Evolutionary conservation across 2,888 invertebrate genomes (phyloP).

Genomic region (Azorinus chamasolen): DNA sequence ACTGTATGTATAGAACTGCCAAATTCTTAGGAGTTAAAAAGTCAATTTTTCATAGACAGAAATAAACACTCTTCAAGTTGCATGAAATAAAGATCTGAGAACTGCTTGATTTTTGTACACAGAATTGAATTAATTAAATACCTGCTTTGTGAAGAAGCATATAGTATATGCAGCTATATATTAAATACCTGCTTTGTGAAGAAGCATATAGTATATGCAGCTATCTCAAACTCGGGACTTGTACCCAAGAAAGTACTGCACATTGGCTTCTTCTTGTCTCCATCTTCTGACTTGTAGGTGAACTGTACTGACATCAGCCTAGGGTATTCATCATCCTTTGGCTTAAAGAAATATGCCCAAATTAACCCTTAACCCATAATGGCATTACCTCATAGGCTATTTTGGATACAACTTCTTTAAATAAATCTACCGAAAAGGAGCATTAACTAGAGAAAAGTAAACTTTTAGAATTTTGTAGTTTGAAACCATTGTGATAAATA

Average conservation of each 20-base stretch:
- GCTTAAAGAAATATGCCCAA: constrained; percentile 65
- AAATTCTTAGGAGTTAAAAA: too few species aligned
- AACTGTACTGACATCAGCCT: constrained; percentile 85
- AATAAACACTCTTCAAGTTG: too few species aligned
- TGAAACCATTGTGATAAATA: too few species aligned
- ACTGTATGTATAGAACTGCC: too few species aligned
- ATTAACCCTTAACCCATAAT: neutral
- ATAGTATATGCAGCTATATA: constrained; percentile 85
- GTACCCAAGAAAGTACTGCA: constrained; percentile 85
- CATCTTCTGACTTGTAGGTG: constrained; percentile 78
- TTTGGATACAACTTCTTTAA: too few species aligned
- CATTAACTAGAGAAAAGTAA: too few species aligned
- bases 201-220: constrained; percentile 82
- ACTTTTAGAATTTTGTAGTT: too few species aligned
- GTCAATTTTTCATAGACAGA: too few species aligned
- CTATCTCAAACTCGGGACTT: constrained; percentile 86
- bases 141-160: constrained; percentile 75
- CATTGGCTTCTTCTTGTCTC: constrained; percentile 81
- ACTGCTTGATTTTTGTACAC: too few species aligned
- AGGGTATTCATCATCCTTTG: constrained; percentile 80
- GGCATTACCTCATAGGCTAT: neutral
- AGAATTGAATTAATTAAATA: too few species aligned
- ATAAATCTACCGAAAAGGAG: too few species aligned
- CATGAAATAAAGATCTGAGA: too few species aligned
- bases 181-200: constrained; percentile 73